Evolutionary conservation across 2,888 invertebrate genomes (phyloP), one percentile per base, ranked within the genome.

Genomic region (Harmothoe impar): DNA sequence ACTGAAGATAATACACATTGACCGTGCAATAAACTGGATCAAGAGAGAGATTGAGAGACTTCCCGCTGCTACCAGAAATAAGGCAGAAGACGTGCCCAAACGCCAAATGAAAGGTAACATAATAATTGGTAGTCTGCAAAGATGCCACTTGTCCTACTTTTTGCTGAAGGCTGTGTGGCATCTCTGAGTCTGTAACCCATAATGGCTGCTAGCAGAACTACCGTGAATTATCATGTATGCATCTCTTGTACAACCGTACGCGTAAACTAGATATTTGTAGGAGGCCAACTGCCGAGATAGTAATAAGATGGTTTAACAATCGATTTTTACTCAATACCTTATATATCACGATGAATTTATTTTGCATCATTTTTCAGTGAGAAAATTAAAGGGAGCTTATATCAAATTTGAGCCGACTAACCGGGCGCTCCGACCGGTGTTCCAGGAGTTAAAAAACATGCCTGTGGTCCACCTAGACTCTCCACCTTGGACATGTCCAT

Each of bases 381-480:
- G 94, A 90, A 91, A 91, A 89, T 91, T 95, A 20, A 93, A 93
- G 89, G 88, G 93, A 0, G 93, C 94, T 0, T 94, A 92, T 91
- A 72, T 95, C 52, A 95, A 95, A 92, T 93, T 94, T 92, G 95
- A 95, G 90, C 92, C 94, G 0, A 89, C 33, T 0, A 94, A 91
- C 89, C 91, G 92, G 5, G 93, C 92, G 25, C 94, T 94, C 91
- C 93, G 93, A 25, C 94, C 94, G 23, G 88, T 94, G 10, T 92
- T 93, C 68, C 90, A 93, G 35, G 93, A 94, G 88, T 91, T 95
- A 10, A 92, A 93, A 12, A 81, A 89, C 1, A 94, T 95, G 94
- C 95, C 95, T 0, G 92, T 93, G 43, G 25, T 94, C 31, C 94
- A 94, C 91, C 91, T 94, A 15, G 93, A 93, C 68, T 94, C 94